These are phyloP conservation scores for Campoletis raptor DNA, from an alignment of 2,888 invertebrate species.

Conservation along the genomic window DNA sequence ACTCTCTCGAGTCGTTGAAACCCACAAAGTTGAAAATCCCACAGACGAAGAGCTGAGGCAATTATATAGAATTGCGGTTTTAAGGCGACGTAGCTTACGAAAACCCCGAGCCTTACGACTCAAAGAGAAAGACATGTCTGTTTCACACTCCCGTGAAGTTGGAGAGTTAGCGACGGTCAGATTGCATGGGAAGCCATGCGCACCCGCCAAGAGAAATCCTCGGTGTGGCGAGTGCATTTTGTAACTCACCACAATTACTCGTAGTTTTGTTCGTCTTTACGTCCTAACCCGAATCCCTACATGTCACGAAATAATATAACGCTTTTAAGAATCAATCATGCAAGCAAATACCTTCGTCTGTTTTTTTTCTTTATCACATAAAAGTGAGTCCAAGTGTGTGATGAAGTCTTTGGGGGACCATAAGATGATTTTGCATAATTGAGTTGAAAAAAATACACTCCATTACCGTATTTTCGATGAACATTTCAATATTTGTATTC, in stretches of 20 bases:
- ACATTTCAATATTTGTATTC: background rate
- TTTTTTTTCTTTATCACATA: background rate
- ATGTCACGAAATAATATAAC: constrained; percentile 42
- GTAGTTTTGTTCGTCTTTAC: constrained; percentile 46
- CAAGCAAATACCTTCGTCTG: constrained; percentile 2
- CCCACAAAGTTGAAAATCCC: constrained; percentile 69
- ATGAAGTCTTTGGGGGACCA: background rate
- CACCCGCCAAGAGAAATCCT: constrained; percentile 53
- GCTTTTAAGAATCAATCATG: constrained; percentile 46
- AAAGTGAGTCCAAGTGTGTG: background rate
- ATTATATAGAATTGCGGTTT: constrained; percentile 73
- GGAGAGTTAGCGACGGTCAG: constrained; percentile 68
- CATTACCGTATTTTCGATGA: background rate
- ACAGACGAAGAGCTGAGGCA: constrained; percentile 68
- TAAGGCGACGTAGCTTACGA: constrained; percentile 62
- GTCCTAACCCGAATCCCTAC: constrained; percentile 36
- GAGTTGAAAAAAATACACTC: background rate
- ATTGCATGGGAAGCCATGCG: constrained; percentile 65
- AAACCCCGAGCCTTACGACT: constrained; percentile 58
- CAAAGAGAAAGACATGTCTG: constrained; percentile 76
- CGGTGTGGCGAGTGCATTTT: constrained; percentile 48
- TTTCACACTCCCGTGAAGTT: constrained; percentile 75
- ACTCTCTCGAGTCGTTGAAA: constrained; percentile 64
- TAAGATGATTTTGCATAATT: background rate
- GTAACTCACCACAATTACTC: constrained; percentile 56